Base-by-base conservation (phyloP, 2,888 invertebrate genomes). In the Cheilosia vulpina region DNA sequence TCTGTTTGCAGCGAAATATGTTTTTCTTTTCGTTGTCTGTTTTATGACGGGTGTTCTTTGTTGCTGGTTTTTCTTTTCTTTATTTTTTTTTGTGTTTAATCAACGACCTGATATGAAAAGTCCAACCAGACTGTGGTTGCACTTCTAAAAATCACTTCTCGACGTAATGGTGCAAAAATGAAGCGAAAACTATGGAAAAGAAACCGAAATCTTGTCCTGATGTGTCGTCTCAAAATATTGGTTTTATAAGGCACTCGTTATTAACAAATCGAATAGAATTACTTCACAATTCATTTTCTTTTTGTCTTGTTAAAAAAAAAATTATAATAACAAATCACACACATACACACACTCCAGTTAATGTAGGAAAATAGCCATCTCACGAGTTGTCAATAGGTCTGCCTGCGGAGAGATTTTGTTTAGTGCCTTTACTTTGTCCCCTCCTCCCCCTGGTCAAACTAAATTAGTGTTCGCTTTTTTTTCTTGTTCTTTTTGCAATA, bases 1-100 rank as follows among this genome's bases (percentile, higher is more conserved):
- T 82, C 65, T 76, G 77, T 60, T 82, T 60, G 52, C 65, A 58
- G 69, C 2, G 27, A 72, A 43, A 21, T 9, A 4, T 34, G 31
- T 31, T 55, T 50, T 60, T 17, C 45, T 43, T 47, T 71, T 57
- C 43, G 38, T 4, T 38, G 38, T 38, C 38, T 38, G 38, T 38
- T 13, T 38, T 38, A 13, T 38, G 38, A 38, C 38, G 38, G 13
- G 11, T 38, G 38, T 38, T 38, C 13, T 38, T 38, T 38, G 38
- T 13, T 38, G 38, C 38, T 38, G 38, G 13, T 13, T 38, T 38
- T 38, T 13, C 13, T 38, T 13, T 38, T 38, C 13, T 38, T 13
- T 38, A 7, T 24, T 27, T 68, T 5, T 55, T 27, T 27, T 27
- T 27, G 27, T 15, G 53, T 41, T 19, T 31, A 60, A 15, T 60